Conservation (phyloP, 2,797 vertebrate species). For the Sciurus carolinensis region DNA sequence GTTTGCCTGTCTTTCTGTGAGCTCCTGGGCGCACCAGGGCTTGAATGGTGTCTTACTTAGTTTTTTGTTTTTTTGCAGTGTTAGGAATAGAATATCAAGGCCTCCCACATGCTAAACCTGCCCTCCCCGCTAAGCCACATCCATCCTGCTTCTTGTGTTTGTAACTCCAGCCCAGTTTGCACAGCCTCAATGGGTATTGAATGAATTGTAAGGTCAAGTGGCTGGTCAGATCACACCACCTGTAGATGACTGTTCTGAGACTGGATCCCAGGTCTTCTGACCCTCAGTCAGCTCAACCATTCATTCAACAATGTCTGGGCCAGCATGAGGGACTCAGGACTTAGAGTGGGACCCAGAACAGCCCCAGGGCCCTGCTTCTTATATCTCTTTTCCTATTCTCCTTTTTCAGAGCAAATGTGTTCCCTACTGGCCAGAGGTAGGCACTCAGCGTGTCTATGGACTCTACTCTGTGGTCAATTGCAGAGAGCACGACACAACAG, state of each 20-base stretch:
- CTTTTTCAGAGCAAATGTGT: conserved; percentile 96
- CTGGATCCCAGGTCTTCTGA: not conserved
- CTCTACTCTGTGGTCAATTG: conserved; percentile 89
- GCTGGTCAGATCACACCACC: not conserved
- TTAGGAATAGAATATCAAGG: not conserved
- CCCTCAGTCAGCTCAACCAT: not conserved
- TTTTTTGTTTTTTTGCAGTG: not conserved
- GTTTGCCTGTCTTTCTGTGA: not conserved
- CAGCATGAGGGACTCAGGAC: not conserved
- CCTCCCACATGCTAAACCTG: not conserved
- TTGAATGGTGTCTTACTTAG: not conserved
- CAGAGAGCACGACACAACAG: conserved; percentile 90
- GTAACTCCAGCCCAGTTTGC: not conserved
- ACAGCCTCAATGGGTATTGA: not conserved
- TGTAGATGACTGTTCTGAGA: not conserved
- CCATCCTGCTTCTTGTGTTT: not conserved
- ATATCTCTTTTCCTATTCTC: not conserved
- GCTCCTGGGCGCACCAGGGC: not conserved
- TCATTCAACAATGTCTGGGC: not conserved
- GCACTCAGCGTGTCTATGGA: conserved; percentile 89
- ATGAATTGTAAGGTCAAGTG: not conserved
- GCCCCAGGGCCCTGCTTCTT: not conserved
- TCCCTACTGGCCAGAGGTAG: conserved; percentile 94
- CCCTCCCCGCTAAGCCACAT: not conserved
- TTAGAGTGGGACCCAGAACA: not conserved